Evolutionary conservation across 2,888 invertebrate species (phyloP).

Genomic region (Ceraclea dissimilis): DNA sequence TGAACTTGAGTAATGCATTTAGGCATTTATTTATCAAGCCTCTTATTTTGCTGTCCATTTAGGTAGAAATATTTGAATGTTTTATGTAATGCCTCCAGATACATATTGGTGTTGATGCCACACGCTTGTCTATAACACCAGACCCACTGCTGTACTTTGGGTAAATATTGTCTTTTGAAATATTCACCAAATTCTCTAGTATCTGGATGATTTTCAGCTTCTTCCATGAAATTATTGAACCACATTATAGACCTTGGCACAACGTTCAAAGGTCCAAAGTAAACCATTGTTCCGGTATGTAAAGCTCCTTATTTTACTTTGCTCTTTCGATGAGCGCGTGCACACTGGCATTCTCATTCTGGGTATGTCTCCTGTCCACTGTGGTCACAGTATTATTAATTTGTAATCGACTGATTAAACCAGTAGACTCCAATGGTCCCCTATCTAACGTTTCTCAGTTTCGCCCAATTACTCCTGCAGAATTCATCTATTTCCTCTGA

Average conservation of each 20-base stretch:
- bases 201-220: neutral
- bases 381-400: no score
- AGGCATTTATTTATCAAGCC: neutral
- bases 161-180: neutral
- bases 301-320: no score
- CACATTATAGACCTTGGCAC: neutral
- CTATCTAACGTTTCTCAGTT: no score
- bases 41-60: neutral
- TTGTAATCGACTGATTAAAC: no score
- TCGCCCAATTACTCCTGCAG: no score
- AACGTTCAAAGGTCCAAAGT: no score
- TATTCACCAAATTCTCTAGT: neutral
- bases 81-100: neutral
- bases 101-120: neutral
- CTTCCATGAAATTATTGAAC: neutral
- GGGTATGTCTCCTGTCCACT: no score
- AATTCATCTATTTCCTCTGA: no score
- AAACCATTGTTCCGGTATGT: no score
- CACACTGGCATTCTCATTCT: no score
- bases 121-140: neutral
- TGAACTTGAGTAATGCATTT: neutral
- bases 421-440: no score
- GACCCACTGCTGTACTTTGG: neutral
- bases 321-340: no score
- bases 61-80: neutral